Base-by-base conservation (phyloP, 2,797 vertebrate genomes). In the Lates japonicus region DNA sequence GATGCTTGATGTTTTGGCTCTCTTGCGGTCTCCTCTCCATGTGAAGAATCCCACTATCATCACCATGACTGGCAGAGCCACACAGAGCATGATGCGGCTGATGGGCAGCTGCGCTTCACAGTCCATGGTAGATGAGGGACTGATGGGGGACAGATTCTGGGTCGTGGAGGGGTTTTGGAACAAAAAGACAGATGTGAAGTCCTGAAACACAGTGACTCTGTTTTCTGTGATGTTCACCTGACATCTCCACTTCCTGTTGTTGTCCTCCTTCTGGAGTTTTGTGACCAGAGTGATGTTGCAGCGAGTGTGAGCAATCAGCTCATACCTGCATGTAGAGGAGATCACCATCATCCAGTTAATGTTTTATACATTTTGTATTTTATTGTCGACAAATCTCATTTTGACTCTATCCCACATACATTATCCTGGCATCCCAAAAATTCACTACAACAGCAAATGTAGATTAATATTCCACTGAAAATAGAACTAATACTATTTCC, bases 201-300 rank as follows among this genome's bases (percentile, higher is more conserved):
- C 85, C 33, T 84, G 52, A 31, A 80, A 84, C 2, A 5, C 11
- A 0, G 0, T 25, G 3, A 0, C 20, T 29, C 12, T 37, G 76
- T 10, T 46, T 8, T 63, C 35, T 4, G 4, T 4, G 44, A 44
- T 19, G 39, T 49, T 49, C 54, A 88, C 54, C 70, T 85, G 70
- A 71, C 92, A 93, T 16, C 85, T 64, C 84, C 84, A 90, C 80
- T 44, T 90, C 68, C 82, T 78, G 85, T 55, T 57, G 72, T 83
- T 16, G 82, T 93, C 92, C 0, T 88, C 67, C 16, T 0, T 5
- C 57, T 55, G 75, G 9, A 93, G 91, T 1, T 29, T n/a, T 3
- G 17, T 78, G 49, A 74, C n/a, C 54, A 93, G 41, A 1, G 85
- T 84, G 76, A 84, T 1, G 60, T 80, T 90, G 51, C 90, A 93